Conservation (phyloP, 2,113 vertebrate genomes). For the Tragelaphus scriptus region DNA sequence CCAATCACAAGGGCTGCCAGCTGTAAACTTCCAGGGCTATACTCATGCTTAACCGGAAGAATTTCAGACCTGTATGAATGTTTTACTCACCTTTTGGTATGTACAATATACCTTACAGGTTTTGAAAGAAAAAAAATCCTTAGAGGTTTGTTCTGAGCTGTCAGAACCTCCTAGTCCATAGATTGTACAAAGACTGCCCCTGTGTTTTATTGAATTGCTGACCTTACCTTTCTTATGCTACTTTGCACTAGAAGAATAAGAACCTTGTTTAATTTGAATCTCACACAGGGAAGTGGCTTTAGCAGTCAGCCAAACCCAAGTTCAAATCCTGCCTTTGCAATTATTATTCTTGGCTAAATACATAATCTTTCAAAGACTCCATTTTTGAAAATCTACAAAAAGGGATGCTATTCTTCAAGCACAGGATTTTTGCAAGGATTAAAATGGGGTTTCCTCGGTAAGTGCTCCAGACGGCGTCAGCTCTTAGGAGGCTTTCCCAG, state of each 20-base stretch:
- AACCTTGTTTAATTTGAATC: not conserved
- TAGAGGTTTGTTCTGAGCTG: not conserved
- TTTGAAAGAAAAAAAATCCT: not conserved
- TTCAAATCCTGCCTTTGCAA: not conserved
- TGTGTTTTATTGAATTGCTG: not conserved
- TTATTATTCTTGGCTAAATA: not conserved
- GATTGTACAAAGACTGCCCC: too few relatives aligned
- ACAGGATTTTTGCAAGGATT: not conserved
- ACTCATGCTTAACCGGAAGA: rapidly evolving
- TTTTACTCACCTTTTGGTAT: not conserved
- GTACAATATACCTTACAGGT: not conserved
- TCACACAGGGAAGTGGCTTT: not conserved
- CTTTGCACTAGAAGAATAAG: not conserved
- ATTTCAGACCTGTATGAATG: too few relatives aligned
- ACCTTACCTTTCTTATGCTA: not conserved
- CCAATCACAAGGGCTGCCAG: not conserved
- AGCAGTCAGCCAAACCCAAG: not conserved
- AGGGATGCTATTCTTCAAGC: too few relatives aligned
- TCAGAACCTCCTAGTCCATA: too few relatives aligned
- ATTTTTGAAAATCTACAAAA: not conserved
- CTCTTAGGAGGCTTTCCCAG: not conserved
- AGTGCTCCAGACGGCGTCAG: rapidly evolving
- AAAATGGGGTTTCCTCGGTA: not conserved
- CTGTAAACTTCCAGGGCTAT: not conserved
- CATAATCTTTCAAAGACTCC: not conserved